Evolutionary conservation across 1,140 invertebrate genomes (phyloP).

Genomic region (Aphis gossypii): DNA sequence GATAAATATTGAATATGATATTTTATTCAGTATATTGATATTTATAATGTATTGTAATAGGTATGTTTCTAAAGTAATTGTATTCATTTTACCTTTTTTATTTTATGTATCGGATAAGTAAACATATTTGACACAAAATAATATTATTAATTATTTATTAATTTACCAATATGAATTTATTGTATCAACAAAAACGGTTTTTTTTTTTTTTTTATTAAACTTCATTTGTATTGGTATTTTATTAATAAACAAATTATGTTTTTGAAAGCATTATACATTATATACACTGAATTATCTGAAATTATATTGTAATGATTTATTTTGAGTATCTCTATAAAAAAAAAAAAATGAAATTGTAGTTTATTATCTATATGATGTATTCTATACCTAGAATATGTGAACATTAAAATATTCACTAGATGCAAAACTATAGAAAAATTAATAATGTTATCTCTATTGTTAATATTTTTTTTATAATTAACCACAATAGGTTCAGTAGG

Average conservation of each 20-base stretch:
- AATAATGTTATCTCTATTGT: neutral
- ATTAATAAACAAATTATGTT: no score
- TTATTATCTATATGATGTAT: neutral
- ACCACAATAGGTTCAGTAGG: neutral
- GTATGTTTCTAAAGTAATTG: neutral
- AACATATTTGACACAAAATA: neutral
- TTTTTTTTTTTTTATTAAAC: neutral
- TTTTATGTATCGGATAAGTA: neutral
- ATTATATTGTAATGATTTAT: neutral
- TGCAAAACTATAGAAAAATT: neutral
- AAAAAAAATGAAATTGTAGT: neutral
- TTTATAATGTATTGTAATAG: neutral
- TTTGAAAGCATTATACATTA: neutral
- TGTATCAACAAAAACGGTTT: neutral
- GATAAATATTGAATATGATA: neutral
- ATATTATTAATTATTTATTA: neutral
- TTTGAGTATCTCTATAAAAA: neutral
- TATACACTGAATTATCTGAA: neutral
- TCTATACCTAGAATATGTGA: neutral
- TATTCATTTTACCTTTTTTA: neutral
- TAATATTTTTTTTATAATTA: slow-evolving; percentile 13
- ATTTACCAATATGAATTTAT: neutral
- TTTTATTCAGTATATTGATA: neutral
- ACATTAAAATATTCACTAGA: neutral
- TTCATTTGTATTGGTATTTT: no score